These are phyloP conservation scores for Chiroxiphia lanceolata DNA, from an alignment of 2,797 vertebrate genomes.

Conservation along the genomic window DNA sequence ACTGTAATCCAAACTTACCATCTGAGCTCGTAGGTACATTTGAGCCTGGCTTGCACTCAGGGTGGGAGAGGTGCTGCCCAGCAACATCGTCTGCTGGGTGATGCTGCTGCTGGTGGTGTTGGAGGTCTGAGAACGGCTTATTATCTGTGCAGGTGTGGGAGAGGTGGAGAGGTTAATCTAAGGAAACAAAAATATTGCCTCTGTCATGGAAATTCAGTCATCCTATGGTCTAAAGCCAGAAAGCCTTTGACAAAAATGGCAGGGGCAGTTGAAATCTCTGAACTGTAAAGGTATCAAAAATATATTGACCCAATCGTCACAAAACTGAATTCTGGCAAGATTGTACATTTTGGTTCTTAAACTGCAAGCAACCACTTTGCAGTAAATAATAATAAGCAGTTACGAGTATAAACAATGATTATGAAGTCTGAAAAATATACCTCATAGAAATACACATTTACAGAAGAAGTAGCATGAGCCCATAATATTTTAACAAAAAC, in stretches of 20 bases:
- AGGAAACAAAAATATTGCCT: conserved; percentile 71
- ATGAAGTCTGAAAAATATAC: background rate
- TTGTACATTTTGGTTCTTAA: background rate
- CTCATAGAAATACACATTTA: background rate
- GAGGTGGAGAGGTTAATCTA: conserved; percentile 87
- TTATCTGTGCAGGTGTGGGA: conserved; percentile 86
- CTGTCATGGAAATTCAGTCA: conserved; percentile 68
- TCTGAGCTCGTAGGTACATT: conserved; percentile 95
- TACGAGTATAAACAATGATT: background rate
- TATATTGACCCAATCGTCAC: background rate
- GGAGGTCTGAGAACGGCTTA: conserved; percentile 86
- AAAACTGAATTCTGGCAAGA: background rate
- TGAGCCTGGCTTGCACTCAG: conserved; percentile 91
- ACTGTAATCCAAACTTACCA: conserved; percentile 78
- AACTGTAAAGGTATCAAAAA: conserved; percentile 1
- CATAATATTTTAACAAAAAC: background rate
- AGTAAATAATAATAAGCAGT: background rate
- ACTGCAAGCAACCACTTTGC: background rate
- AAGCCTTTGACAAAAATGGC: conserved; percentile 41
- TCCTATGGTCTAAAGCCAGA: conserved; percentile 52
- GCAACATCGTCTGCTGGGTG: conserved; percentile 91
- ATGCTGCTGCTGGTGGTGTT: conserved; percentile 85
- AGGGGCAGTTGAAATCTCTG: conserved; percentile 13
- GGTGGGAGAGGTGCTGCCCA: conserved; percentile 88
- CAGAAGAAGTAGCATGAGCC: background rate